Evolutionary conservation across 2,113 vertebrate genomes (phyloP), one percentile per base, ranked within the genome.

Genomic region (Scophthalmus maximus): DNA sequence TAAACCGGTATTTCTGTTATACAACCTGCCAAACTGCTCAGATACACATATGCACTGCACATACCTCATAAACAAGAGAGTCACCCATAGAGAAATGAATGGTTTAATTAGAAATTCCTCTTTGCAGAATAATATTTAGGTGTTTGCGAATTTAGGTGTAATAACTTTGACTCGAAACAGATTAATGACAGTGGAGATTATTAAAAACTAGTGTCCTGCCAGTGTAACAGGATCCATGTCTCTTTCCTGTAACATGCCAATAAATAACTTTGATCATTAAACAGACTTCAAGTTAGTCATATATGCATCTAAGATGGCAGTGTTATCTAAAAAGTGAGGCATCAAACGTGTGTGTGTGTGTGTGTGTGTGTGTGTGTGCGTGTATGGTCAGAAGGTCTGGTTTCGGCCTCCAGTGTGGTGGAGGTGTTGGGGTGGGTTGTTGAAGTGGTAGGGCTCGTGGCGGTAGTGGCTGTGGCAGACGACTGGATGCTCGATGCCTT

Each of bases 401-500:
- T 93, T 87, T 17, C 76, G 83, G 55, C 70, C 64, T 38, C n/a
- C 81, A 38, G 70, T 56, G 44, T 83, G 76, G 6, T 78, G 81
- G 22, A 67, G 15, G 50, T 69, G 80, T 0, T 68, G 47, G 6
- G 73, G 82, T 0, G 81, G 81, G 71, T 56, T 69, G 82, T 79
- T 85, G 30, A 92, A 91, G 74, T 89, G 89, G 73, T 92, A 92
- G 4, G 92, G 90, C 63, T 92, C 90, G 1, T 93, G 90, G 77
- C 90, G 92, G 51, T 84, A 66, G 73, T 90, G 84, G 85, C 73
- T 82, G 66, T 93, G 87, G 65, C 79, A 66, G 74, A 88, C 6
- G 89, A 81, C 67, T 0, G 92, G 86, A 79, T 93, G 92, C 82
- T 92, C 93, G 10, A 94, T 78, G 73, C 93, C 92, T 75, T 92